These are phyloP conservation scores for Dusona sp. DNA, from an alignment of 2,888 invertebrate species.

Conservation along the genomic window DNA sequence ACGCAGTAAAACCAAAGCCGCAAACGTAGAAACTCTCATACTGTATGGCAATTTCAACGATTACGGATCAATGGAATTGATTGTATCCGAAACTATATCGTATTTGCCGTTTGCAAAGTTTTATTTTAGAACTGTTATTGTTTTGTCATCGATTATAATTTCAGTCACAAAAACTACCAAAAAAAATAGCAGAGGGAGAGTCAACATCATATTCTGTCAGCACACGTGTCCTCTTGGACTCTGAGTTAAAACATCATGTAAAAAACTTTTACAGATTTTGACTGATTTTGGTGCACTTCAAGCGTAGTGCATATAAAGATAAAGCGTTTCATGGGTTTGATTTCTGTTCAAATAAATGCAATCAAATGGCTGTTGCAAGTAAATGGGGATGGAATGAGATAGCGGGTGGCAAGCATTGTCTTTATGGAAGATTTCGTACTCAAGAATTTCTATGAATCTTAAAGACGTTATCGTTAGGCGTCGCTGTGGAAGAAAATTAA, in stretches of 20 bases:
- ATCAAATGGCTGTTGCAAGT: too few species aligned
- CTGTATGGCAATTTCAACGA: background rate
- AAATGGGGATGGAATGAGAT: slow-evolving; percentile 43
- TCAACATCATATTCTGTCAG: background rate
- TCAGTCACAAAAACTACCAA: background rate
- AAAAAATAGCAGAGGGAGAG: background rate
- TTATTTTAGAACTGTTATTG: background rate
- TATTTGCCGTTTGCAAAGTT: background rate
- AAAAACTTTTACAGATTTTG: too few species aligned
- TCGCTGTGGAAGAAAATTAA: slow-evolving; percentile 35
- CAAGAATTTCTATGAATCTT: slow-evolving; percentile 36
- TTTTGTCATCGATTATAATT: background rate
- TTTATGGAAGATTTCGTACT: slow-evolving; percentile 35
- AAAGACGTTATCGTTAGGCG: slow-evolving; percentile 24
- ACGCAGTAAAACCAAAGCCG: background rate
- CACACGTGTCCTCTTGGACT: background rate
- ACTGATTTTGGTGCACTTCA: slow-evolving; percentile 40
- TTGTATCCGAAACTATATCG: background rate
- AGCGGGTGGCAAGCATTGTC: slow-evolving; percentile 30
- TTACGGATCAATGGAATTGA: background rate
- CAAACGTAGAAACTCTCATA: background rate
- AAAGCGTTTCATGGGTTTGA: slow-evolving; percentile 14
- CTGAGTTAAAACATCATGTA: slow-evolving; percentile 12
- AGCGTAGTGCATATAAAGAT: slow-evolving; percentile 18
- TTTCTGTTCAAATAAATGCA: slow-evolving; percentile 42